Conservation (phyloP, 2,113 vertebrate genomes). For the Notarius lentiginosus region DNA sequence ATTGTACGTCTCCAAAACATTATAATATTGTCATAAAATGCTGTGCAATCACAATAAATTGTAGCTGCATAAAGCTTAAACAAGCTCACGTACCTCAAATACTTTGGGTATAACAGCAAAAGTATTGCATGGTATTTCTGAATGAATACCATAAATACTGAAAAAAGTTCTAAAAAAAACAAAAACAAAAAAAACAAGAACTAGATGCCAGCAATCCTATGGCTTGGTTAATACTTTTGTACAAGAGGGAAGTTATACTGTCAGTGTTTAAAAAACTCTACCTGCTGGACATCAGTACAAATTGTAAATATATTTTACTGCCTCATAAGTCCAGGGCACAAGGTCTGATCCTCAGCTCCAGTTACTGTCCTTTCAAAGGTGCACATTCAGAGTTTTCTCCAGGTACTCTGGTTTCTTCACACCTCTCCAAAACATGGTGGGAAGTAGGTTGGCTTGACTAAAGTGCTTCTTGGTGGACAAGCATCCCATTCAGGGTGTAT, state of each 20-base stretch:
- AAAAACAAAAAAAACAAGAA: not conserved
- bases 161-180: not conserved
- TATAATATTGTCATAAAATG: not conserved
- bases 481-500: not conserved
- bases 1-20: not conserved
- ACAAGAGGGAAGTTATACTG: not conserved
- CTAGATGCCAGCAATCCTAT: not conserved
- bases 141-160: not conserved
- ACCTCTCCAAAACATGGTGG: not conserved
- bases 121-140: not conserved
- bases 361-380: not conserved
- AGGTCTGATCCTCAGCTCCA: not conserved
- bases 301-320: not conserved
- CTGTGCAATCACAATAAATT: not conserved
- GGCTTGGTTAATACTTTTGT: not conserved
- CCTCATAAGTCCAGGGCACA: not conserved
- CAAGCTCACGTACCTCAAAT: constrained; percentile 6
- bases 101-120: constrained; percentile 1
- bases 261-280: not conserved
- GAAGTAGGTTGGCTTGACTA: not conserved
- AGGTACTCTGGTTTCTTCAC: not conserved
- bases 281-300: not conserved
- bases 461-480: not conserved
- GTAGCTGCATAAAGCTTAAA: not conserved
- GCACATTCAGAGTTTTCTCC: not conserved